Evolutionary conservation across 2,888 invertebrate genomes (phyloP).

Genomic region (Drosophila melanosoma): DNA sequence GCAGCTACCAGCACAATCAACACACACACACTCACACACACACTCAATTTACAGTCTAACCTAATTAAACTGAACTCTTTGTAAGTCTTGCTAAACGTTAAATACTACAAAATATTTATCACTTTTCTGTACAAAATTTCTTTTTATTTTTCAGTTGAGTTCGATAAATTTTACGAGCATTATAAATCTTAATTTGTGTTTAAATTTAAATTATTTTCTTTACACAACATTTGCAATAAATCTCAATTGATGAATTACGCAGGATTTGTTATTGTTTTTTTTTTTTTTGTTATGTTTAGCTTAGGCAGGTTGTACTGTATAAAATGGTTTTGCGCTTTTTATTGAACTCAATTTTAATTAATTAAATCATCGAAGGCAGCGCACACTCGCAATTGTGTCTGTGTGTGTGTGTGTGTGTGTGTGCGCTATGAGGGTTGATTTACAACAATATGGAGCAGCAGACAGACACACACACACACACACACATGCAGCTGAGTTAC

Average conservation of each 20-base stretch:
- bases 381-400: slow-evolving; percentile 40
- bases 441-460: slow-evolving; percentile 45
- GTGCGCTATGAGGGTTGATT: slow-evolving; percentile 48
- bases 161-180: not conserved
- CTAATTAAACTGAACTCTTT: slow-evolving; percentile 1
- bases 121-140: not conserved
- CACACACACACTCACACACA: slow-evolving; percentile 15
- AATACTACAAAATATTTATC: not conserved
- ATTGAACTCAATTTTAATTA: slow-evolving; percentile 82
- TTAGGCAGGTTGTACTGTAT: slow-evolving; percentile 43
- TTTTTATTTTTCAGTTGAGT: no score
- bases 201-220: not conserved
- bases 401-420: slow-evolving; percentile 41
- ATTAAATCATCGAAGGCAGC: slow-evolving; percentile 79
- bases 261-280: not conserved
- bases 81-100: not conserved
- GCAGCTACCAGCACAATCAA: slow-evolving; percentile 14
- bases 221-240: not conserved
- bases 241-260: slow-evolving; percentile 2
- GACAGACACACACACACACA: slow-evolving; percentile 19
- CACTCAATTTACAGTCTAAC: slow-evolving; percentile 30
- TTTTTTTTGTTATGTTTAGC: not conserved
- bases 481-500: slow-evolving; percentile 5
- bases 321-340: slow-evolving; percentile 55
- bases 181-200: not conserved